phyloP scores from a whole-genome alignment of 2,888 invertebrate species.

The Halictus ligatus region DNA sequence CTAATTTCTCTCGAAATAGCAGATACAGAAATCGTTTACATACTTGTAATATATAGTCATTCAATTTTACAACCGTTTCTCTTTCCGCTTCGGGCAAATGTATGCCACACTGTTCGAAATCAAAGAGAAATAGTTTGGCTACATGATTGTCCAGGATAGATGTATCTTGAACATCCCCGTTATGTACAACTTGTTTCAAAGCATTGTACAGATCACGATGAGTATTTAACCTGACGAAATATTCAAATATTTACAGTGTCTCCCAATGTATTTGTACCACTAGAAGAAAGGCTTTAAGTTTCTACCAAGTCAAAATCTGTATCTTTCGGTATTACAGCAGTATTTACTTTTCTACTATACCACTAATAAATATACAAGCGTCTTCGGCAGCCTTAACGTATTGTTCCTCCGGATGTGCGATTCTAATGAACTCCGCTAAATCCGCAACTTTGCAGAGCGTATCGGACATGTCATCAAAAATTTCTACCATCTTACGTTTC shows the following conservation, averaged over 20 bases:
- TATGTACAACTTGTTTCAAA: constrained; percentile 89
- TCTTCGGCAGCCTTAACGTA: constrained; percentile 94
- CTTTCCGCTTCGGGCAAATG: constrained; percentile 92
- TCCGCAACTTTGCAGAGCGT: constrained; percentile 98
- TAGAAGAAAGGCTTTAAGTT: constrained; percentile 3
- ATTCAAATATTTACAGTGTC: constrained; percentile 8
- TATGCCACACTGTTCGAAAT: constrained; percentile 99
- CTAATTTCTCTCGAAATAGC: background rate
- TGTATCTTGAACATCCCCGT: constrained; percentile 89
- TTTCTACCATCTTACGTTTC: constrained; percentile 93
- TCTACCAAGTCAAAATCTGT: constrained; percentile 3
- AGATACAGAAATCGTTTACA: constrained; percentile 13
- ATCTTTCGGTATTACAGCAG: constrained; percentile 5
- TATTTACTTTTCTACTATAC: constrained; percentile 94
- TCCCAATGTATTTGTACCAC: background rate
- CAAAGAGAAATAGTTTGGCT: constrained; percentile 95
- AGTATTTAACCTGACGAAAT: constrained; percentile 92
- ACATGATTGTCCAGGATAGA: constrained; percentile 93
- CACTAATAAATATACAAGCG: constrained; percentile 94
- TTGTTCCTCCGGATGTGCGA: constrained; percentile 93
- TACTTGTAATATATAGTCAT: constrained; percentile 92
- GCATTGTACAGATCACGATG: constrained; percentile 93
- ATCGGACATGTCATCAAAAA: constrained; percentile 98
- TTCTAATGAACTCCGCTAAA: constrained; percentile 97
- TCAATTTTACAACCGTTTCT: constrained; percentile 92